Conservation (phyloP, 2,797 vertebrate genomes). For the Atherinosoma microstoma region DNA sequence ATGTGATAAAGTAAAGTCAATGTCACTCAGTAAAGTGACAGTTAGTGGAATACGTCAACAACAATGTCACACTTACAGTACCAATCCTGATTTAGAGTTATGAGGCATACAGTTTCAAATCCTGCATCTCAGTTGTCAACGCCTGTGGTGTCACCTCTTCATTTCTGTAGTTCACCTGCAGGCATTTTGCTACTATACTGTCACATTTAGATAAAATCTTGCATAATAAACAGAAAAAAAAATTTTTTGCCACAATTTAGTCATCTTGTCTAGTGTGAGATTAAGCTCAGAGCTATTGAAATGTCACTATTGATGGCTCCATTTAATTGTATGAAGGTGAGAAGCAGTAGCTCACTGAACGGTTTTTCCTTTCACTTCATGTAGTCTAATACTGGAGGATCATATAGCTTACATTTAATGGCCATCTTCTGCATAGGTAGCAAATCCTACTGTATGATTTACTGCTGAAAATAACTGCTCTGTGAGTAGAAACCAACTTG, state of each 20-base stretch:
- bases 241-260: neutral
- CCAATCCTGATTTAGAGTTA: neutral
- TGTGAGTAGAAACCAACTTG: constrained; percentile 18
- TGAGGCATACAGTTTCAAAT: neutral
- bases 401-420: constrained; percentile 52
- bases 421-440: constrained; percentile 20
- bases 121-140: neutral
- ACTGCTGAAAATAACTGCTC: constrained; percentile 20
- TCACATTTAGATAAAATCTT: neutral
- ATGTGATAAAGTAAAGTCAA: too few relatives aligned
- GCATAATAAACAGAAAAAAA: neutral
- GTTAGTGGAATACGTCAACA: neutral
- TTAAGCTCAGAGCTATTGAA: constrained; percentile 1
- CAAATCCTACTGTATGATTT: constrained; percentile 43
- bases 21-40: neutral
- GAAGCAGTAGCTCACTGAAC: constrained; percentile 5
- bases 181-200: neutral
- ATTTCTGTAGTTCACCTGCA: neutral
- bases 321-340: constrained; percentile 31
- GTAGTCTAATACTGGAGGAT: constrained; percentile 42
- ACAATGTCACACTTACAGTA: neutral
- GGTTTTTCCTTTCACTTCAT: constrained; percentile 37
- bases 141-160: neutral
- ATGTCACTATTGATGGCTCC: constrained; percentile 47
- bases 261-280: neutral